Percentiles rank a stretch among this genome's conserved stretches.
These are phyloP conservation scores for Andrena dorsata DNA, from an alignment of 2,888 invertebrate genomes.

Conservation along the genomic window DNA sequence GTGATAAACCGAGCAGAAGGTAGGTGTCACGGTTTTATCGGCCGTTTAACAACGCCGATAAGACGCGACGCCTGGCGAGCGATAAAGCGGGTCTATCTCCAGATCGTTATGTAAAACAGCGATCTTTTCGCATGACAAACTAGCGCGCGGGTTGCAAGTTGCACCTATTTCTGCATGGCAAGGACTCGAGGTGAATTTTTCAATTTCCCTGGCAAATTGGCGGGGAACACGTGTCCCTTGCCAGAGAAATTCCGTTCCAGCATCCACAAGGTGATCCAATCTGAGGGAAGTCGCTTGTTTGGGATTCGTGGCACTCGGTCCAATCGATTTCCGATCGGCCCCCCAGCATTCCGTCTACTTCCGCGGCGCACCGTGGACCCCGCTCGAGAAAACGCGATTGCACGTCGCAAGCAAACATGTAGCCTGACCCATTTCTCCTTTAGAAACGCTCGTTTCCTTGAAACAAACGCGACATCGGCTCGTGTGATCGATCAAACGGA, in stretches of 20 bases:
- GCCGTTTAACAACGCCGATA: conserved; percentile 6
- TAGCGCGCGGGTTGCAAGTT: background rate
- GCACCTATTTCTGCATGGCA: background rate
- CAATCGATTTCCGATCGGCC: conserved; percentile 44
- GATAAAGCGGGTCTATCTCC: conserved; percentile 10
- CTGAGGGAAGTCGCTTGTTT: conserved; percentile 4
- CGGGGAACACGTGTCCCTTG: conserved; percentile 7
- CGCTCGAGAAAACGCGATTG: conserved; percentile 17
- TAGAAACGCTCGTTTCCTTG: background rate
- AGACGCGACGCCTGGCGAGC: background rate
- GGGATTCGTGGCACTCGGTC: conserved; percentile 1
- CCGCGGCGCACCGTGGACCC: background rate
- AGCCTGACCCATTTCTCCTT: conserved; percentile 17
- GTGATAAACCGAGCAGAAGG: conserved; percentile 6
- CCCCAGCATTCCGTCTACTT: conserved; percentile 18
- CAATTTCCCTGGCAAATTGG: conserved; percentile 33
- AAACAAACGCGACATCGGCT: background rate
- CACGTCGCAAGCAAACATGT: background rate
- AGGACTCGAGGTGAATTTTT: conserved; percentile 35
- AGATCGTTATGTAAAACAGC: conserved; percentile 31
- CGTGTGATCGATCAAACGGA: background rate
- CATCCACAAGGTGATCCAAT: conserved; percentile 32
- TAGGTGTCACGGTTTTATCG: conserved; percentile 30
- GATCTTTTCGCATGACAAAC: background rate
- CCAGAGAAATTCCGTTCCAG: conserved; percentile 23